These are phyloP conservation scores for Pollenia amentaria DNA, from an alignment of 2,888 invertebrate genomes.

Conservation along the genomic window DNA sequence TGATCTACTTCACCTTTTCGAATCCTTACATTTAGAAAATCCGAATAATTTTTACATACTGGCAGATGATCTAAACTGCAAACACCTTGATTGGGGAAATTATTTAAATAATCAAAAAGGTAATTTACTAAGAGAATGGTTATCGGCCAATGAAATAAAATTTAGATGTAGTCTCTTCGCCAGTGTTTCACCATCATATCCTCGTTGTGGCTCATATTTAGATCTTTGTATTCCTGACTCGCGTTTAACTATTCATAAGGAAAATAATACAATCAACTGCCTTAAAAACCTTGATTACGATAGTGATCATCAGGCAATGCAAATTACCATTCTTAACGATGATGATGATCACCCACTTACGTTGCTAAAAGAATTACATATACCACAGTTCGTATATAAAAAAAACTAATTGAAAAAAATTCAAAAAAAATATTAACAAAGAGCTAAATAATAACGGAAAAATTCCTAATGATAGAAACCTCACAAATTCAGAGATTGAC, in stretches of 20 bases:
- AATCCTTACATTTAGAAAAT: conserved; percentile 33
- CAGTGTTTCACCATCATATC: conserved; percentile 36
- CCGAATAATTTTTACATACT: conserved; percentile 14
- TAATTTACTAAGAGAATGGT: conserved; percentile 10
- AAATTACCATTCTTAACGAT: no score
- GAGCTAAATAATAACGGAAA: neutral
- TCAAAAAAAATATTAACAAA: conserved; percentile 7
- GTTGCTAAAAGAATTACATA: no score
- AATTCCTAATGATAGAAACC: conserved; percentile 27
- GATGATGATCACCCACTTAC: no score
- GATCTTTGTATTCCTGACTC: conserved; percentile 44
- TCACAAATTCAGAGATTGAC: conserved; percentile 36
- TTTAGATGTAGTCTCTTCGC: conserved; percentile 35
- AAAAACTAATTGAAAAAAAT: conserved; percentile 48
- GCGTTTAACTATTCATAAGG: no score
- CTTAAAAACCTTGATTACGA: no score
- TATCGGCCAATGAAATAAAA: conserved; percentile 10
- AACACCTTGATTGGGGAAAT: conserved; percentile 33
- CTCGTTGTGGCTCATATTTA: conserved; percentile 27
- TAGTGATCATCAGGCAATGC: no score
- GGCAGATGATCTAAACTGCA: conserved; percentile 40
- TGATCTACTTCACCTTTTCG: conserved; percentile 23
- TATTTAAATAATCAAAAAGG: conserved; percentile 17
- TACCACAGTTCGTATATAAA: no score
- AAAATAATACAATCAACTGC: no score